phyloP scores from a whole-genome alignment of 2,888 invertebrate species.

The Coleophora deauratella region DNA sequence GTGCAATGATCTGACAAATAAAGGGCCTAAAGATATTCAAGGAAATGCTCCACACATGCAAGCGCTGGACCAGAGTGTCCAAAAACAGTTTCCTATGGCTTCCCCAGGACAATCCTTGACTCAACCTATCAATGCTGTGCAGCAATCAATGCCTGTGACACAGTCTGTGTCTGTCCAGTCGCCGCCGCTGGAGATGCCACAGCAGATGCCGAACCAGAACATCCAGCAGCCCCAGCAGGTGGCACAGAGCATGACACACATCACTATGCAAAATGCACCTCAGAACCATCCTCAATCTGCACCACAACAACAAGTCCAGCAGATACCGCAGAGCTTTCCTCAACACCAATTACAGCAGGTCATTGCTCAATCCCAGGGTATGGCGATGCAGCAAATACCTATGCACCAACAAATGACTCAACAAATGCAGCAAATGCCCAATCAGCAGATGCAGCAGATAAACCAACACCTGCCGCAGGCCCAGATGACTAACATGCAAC shows the following conservation, averaged over 20 bases:
- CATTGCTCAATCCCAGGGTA: conserved; percentile 64
- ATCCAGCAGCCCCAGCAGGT: conserved; percentile 58
- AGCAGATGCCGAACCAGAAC: conserved; percentile 63
- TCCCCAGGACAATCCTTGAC: conserved; percentile 69
- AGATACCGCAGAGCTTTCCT: conserved; percentile 70
- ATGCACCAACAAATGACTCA: conserved; percentile 71
- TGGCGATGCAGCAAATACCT: conserved; percentile 68
- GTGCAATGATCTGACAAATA: conserved; percentile 62
- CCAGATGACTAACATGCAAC: conserved; percentile 63
- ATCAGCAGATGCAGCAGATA: conserved; percentile 71
- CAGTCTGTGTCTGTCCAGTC: conserved; percentile 67
- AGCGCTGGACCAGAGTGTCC: conserved; percentile 64
- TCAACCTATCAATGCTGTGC: conserved; percentile 61
- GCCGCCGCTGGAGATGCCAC: conserved; percentile 67
- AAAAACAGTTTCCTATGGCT: conserved; percentile 69
- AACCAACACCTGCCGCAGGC: conserved; percentile 63
- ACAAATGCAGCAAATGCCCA: conserved; percentile 69
- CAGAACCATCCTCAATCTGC: conserved; percentile 51
- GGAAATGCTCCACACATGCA: conserved; percentile 57
- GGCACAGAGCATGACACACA: conserved; percentile 69
- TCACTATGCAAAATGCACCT: conserved; percentile 59
- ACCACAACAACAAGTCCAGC: conserved; percentile 66
- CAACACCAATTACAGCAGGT: conserved; percentile 71
- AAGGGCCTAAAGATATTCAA: conserved; percentile 66
- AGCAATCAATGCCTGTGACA: conserved; percentile 60